phyloP scores from a whole-genome alignment of 2,797 vertebrate genomes.

The Sebastes ruberrimus region DNA sequence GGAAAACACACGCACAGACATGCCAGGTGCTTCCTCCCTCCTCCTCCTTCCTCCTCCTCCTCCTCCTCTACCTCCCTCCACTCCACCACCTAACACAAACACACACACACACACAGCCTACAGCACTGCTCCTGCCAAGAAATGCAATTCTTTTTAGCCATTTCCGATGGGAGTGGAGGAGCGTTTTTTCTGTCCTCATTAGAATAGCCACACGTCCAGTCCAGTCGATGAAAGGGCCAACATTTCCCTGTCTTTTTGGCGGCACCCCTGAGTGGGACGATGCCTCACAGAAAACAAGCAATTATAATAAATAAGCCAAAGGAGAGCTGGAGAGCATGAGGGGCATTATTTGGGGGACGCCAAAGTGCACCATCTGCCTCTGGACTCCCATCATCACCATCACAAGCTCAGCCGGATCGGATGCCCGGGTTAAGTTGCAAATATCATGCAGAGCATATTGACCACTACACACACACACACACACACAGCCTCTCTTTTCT shows the following conservation, averaged over 20 bases:
- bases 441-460: constrained; percentile 57
- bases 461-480: constrained; percentile 30
- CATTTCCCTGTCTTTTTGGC: constrained; percentile 49
- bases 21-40: constrained; percentile 53
- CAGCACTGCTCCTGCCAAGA: constrained; percentile 24
- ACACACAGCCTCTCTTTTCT: neutral
- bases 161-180: constrained; percentile 36
- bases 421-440: constrained; percentile 58
- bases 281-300: constrained; percentile 51
- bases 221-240: constrained; percentile 25
- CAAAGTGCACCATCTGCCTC: constrained; percentile 71
- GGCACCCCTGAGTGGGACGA: constrained; percentile 45
- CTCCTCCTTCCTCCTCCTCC: neutral
- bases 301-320: constrained; percentile 32
- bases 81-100: neutral
- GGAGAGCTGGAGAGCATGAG: constrained; percentile 23
- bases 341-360: constrained; percentile 52
- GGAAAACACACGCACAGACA: constrained; percentile 25
- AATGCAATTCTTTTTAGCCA: constrained; percentile 29
- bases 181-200: constrained; percentile 42
- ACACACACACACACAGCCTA: neutral
- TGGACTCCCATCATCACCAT: constrained; percentile 62
- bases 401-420: constrained; percentile 36
- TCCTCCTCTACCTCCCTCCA: neutral
- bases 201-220: constrained; percentile 38